Evolutionary conservation across 35 echinoderm and acorn worm genomes (phyloP).

Genomic region (Apostichopus californicus): DNA sequence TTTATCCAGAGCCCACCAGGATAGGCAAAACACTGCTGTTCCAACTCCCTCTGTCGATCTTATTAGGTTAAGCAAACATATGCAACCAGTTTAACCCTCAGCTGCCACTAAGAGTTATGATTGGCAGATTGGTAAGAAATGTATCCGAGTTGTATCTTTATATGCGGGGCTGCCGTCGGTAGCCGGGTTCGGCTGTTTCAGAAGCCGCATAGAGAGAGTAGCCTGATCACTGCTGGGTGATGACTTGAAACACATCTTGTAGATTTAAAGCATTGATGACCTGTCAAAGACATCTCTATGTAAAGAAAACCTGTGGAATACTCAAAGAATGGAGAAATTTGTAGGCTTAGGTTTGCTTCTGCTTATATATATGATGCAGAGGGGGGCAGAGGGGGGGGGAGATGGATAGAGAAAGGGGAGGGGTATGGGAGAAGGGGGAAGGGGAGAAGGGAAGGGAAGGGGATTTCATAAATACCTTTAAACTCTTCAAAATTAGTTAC

Average conservation of each 20-base stretch:
- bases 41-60: slow-evolving; percentile 15
- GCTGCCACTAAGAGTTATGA: slow-evolving; percentile 45
- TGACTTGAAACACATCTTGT: too few species aligned
- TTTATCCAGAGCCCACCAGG: not conserved
- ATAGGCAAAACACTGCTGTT: not conserved
- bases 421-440: not conserved
- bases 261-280: too few species aligned
- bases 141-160: slow-evolving; percentile 40
- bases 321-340: too few species aligned
- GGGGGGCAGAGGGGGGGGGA: too few species aligned
- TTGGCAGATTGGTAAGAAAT: slow-evolving; percentile 51
- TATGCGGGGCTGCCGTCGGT: not conserved
- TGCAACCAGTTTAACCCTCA: slow-evolving; percentile 54
- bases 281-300: too few species aligned
- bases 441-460: not conserved
- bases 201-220: not conserved
- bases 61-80: slow-evolving; percentile 48
- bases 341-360: too few species aligned
- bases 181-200: not conserved
- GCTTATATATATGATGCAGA: too few species aligned
- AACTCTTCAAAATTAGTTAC: too few species aligned
- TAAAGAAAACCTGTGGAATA: too few species aligned
- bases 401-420: not conserved
- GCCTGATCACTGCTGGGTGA: too few species aligned
- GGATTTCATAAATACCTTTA: too few species aligned